Conservation (phyloP, 2,797 vertebrate species). For the Ispidina lecontei region DNA sequence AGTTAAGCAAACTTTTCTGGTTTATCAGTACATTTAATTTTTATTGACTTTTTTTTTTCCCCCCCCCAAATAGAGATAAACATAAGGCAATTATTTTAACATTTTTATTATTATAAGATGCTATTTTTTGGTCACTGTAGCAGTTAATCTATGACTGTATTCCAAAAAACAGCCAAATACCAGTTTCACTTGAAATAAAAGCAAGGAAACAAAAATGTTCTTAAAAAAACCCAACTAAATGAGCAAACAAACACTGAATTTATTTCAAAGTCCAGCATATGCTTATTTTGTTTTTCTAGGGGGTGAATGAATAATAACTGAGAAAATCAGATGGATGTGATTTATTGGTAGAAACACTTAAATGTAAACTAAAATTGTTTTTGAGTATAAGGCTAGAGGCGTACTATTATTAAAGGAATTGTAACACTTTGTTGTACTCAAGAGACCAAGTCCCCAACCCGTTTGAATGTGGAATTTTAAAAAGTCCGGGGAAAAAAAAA, state of each 20-base stretch:
- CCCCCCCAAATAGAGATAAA: neutral
- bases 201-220: neutral
- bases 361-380: neutral
- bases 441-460: neutral
- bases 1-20: neutral
- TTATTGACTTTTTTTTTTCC: neutral
- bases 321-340: neutral
- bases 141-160: neutral
- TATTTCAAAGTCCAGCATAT: neutral
- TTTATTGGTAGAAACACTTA: neutral
- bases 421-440: neutral
- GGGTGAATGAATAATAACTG: neutral
- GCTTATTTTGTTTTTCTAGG: neutral
- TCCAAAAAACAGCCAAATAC: neutral
- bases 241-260: neutral
- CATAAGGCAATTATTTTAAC: neutral
- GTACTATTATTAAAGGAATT: neutral
- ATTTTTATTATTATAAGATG: neutral
- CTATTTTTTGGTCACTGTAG: neutral
- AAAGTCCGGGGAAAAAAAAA: neutral
- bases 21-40: neutral
- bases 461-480: neutral
- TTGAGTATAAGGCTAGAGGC: neutral
- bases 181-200: neutral
- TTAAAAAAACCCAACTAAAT: neutral